These are phyloP conservation scores for Hololepta plana DNA, from an alignment of 2,888 invertebrate genomes.

Conservation along the genomic window DNA sequence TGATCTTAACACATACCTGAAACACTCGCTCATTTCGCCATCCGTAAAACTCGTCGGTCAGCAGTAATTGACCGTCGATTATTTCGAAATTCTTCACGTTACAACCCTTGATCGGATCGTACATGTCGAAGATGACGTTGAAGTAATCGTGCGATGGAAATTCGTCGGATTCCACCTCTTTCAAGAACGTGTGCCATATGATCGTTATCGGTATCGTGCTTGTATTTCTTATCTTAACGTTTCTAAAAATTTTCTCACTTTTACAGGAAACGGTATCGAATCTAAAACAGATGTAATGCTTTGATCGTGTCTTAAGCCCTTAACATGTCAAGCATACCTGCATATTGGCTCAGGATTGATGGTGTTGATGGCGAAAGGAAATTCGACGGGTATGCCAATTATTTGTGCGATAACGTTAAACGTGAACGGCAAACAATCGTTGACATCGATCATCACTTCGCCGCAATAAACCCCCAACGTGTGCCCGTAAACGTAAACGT, in stretches of 20 bases:
- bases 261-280: slow-evolving; percentile 14
- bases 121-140: slow-evolving; percentile 14
- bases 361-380: slow-evolving; percentile 21
- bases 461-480: slow-evolving; percentile 30
- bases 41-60: slow-evolving; percentile 16
- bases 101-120: slow-evolving; percentile 5
- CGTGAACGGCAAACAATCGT: slow-evolving; percentile 20
- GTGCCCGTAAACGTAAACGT: slow-evolving; percentile 25
- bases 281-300: slow-evolving; percentile 10
- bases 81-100: slow-evolving; percentile 7
- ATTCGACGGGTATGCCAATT: slow-evolving; percentile 22
- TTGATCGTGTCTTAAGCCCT: not conserved
- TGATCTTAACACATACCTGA: too few species aligned
- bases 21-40: slow-evolving; percentile 9
- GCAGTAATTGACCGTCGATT: slow-evolving; percentile 11
- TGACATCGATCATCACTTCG: slow-evolving; percentile 24
- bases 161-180: slow-evolving; percentile 5
- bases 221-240: slow-evolving; percentile 17
- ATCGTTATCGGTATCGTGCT: slow-evolving; percentile 16
- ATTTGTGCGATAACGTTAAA: slow-evolving; percentile 23
- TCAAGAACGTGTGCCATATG: slow-evolving; percentile 19
- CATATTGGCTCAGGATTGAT: slow-evolving; percentile 16
- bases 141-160: too few species aligned
- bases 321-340: slow-evolving; percentile 13
- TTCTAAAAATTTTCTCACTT: slow-evolving; percentile 11